phyloP scores from a whole-genome alignment of 2,113 vertebrate species.

The Anhinga anhinga region DNA sequence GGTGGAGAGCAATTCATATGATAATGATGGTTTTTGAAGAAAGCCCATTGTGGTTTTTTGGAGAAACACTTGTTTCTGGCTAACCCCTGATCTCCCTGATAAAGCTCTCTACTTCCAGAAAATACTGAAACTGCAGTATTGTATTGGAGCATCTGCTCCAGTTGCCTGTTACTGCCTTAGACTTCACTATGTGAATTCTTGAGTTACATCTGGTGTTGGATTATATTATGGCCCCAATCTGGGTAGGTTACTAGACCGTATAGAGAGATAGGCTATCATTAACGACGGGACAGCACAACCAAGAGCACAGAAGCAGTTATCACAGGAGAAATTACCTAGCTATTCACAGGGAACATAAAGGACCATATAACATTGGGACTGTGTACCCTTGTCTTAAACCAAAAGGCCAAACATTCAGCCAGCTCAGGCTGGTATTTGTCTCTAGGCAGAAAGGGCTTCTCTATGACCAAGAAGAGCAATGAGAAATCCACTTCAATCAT shows the following conservation, averaged over 20 bases:
- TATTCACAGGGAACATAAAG: neutral
- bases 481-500: neutral
- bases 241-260: too few species aligned
- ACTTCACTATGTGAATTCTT: neutral
- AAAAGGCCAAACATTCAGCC: neutral
- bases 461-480: neutral
- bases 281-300: neutral
- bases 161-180: neutral
- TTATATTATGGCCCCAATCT: neutral
- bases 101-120: neutral
- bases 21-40: neutral
- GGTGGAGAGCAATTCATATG: neutral
- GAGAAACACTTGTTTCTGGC: conserved; percentile 3
- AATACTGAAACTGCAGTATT: neutral
- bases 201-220: neutral
- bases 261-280: neutral
- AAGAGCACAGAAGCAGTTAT: neutral
- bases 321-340: neutral
- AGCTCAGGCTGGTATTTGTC: neutral
- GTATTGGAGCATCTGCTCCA: neutral
- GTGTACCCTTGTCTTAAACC: neutral
- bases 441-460: neutral
- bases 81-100: neutral
- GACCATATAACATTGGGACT: neutral
- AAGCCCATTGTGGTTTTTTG: neutral